Evolutionary conservation across 2,113 vertebrate genomes (phyloP).

Genomic region (Isichthys henryi): DNA sequence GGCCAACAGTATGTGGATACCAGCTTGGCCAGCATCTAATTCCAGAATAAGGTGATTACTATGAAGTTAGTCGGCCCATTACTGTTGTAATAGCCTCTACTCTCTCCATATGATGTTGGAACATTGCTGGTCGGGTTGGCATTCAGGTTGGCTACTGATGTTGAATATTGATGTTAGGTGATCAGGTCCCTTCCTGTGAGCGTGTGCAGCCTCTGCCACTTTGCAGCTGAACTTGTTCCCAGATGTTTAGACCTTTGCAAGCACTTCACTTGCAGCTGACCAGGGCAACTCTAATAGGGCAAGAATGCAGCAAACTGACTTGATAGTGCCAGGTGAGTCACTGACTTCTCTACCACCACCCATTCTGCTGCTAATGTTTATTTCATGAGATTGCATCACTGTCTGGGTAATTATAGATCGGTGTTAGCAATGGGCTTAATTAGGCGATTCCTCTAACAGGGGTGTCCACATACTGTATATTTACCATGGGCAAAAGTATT

Average conservation of each 20-base stretch:
- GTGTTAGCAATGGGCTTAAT: background rate
- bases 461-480: background rate
- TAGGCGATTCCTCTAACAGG: background rate
- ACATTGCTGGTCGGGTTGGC: background rate
- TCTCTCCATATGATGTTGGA: background rate
- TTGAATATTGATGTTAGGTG: background rate
- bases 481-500: background rate
- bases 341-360: background rate
- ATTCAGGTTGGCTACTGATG: background rate
- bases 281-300: background rate
- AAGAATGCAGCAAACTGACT: background rate
- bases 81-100: background rate
- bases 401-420: too few species aligned
- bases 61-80: background rate
- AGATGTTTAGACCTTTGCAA: background rate
- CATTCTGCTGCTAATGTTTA: background rate
- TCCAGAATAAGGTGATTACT: background rate
- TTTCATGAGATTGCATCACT: background rate
- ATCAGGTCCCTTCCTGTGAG: background rate
- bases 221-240: background rate
- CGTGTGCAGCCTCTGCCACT: background rate
- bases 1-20: background rate
- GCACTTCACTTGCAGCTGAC: background rate
- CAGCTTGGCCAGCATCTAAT: background rate
- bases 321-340: background rate